These are phyloP conservation scores for Bettongia penicillata DNA, from an alignment of 2,113 vertebrate species.

Conservation along the genomic window DNA sequence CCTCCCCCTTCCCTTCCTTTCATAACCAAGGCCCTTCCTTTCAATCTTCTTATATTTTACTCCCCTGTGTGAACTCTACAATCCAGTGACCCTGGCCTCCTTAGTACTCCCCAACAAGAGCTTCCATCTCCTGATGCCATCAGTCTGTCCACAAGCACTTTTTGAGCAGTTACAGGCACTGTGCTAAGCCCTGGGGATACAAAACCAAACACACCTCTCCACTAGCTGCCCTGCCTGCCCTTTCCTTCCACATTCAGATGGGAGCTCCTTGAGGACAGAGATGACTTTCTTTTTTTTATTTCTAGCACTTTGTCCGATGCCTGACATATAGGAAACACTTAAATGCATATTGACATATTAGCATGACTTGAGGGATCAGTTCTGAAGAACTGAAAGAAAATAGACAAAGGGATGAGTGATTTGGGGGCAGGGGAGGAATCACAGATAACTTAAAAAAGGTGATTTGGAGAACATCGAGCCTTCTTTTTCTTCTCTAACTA, in stretches of 20 bases:
- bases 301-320: not conserved
- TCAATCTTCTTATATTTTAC: not conserved
- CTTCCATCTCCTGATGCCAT: not conserved
- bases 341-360: not conserved
- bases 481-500: not conserved
- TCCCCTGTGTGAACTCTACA: not conserved
- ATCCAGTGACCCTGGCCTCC: not conserved
- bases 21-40: not conserved
- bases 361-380: not conserved
- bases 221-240: not conserved
- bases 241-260: not conserved
- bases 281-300: not conserved
- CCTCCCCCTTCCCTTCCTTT: no score
- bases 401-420: not conserved
- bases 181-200: not conserved
- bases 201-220: not conserved
- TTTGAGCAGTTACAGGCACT: not conserved
- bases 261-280: not conserved
- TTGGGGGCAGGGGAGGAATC: not conserved
- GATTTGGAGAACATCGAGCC: not conserved
- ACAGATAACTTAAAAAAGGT: not conserved
- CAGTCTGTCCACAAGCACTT: not conserved
- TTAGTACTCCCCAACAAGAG: not conserved
- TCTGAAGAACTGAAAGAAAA: not conserved
- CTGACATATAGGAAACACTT: not conserved